Base-by-base conservation (phyloP, 2,888 invertebrate genomes). In the Smittia aterrima region DNA sequence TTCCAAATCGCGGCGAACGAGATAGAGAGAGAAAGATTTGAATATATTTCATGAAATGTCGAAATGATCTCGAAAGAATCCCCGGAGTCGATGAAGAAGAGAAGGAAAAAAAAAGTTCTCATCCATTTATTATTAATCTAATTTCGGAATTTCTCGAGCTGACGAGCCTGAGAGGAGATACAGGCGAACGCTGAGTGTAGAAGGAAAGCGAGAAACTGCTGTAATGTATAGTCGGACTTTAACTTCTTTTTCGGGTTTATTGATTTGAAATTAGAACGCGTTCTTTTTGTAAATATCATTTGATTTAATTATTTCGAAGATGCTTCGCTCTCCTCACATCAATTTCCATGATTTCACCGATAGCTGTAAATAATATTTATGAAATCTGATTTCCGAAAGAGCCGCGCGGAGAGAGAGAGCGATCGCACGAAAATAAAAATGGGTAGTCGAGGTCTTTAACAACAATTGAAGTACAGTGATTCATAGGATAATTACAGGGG, bases 401-500 rank as follows among this genome's bases (percentile, higher is more conserved):
- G 32, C 11, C 24, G 20, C 20, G 24, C n/a, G 32, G n/a, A 25
- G 66, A 62, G 22, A 11, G 62, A 62, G 18, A 27, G n/a, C n/a
- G 25, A 66, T 24, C 27, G 66, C 27, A 66, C 66, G 66, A 24
- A 32, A 13, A 66, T 58, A 18, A 47, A 38, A 38, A 4, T 38
- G 9, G 58, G 18, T 22, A 58, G 41, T 40, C 9, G 67, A 18
- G 67, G 22, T 27, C 54, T 62, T 7, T 22, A 72, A 72, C 72
- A 72, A 72, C 72, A 72, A 72, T 72, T 72, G 72, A 72, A 72
- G 32, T 54, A 70, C 53, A 70, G 27, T 54, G 70, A 70, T 70
- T 70, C 54, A 70, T 70, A 72, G 38, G 54, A 72, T 72, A 72
- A 72, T 72, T 72, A 72, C 25, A 72, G 72, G 54, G 72, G 40